Conservation (phyloP, 2,888 invertebrate species). For the Glyphotaelius pellucidus region DNA sequence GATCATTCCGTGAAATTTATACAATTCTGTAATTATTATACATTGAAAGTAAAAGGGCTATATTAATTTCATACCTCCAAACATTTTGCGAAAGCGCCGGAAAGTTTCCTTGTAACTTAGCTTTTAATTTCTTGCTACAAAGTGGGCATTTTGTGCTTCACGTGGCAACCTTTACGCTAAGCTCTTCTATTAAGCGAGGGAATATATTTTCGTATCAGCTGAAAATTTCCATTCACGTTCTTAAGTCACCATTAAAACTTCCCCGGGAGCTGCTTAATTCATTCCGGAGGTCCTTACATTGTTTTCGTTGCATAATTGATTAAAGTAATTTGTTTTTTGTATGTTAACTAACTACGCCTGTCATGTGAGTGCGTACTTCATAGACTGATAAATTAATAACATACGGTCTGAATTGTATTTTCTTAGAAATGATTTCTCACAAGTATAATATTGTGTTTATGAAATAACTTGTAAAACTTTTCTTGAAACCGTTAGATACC, state of each 20-base stretch:
- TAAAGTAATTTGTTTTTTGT: background rate
- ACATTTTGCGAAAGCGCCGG: background rate
- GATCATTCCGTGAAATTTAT: background rate
- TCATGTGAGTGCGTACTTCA: background rate
- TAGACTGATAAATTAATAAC: background rate
- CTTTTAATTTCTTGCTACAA: background rate
- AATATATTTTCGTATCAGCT: slow-evolving; percentile 5
- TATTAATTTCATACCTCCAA: background rate
- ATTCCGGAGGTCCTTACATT: background rate
- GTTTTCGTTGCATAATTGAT: background rate
- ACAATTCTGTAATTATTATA: background rate
- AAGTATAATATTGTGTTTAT: too few relatives aligned
- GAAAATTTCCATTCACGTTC: slow-evolving; percentile 27
- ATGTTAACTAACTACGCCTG: background rate
- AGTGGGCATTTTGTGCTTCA: slow-evolving; percentile 9
- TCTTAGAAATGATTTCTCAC: too few relatives aligned
- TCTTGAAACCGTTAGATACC: too few relatives aligned
- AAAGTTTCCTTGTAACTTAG: background rate
- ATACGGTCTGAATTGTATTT: background rate
- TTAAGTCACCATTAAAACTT: slow-evolving; percentile 28
- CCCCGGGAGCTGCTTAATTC: background rate
- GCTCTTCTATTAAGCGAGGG: slow-evolving; percentile 2
- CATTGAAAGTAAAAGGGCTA: background rate
- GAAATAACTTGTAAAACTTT: too few relatives aligned
- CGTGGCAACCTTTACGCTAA: background rate